Base-by-base conservation (phyloP, 2,113 vertebrate species). In the Henicopernis longicauda region DNA sequence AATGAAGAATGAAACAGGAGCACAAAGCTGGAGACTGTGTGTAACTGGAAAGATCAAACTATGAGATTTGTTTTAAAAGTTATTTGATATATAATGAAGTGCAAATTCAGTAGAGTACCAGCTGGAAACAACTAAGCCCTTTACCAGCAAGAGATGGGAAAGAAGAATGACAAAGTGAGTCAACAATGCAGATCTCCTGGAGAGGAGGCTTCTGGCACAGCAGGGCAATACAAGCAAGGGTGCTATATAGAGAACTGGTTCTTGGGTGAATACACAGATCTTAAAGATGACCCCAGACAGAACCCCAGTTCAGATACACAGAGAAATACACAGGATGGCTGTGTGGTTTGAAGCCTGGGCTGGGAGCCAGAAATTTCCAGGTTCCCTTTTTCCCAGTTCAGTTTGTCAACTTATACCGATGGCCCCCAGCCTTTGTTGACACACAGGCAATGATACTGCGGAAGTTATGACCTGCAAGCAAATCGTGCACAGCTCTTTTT, bases 301-400 rank as follows among this genome's bases (percentile, higher is more conserved):
- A 91, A 85, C 49, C 26, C 15, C 58, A 72, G 62, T 45, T 90
- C 70, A 94, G 63, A 82, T 34, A 73, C 63, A 50, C 58, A 61
- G 65, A 69, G 73, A 67, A 91, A 73, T 27, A 66, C 55, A 83
- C 58, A 85, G 84, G 70, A 47, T 44, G 81, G 54, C 78, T 50
- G 50, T 73, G 50, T 63, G 78, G 66, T 95, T 95, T 87, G 71
- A 91, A 94, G 81, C 52, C 78, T 82, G 82, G 91, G 86, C 93
- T 85, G 49, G 22, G 8, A 85, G 84, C 91, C 93, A 90, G 59
- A 9, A 73, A 67, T 71, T 91, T 88, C 67, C 90, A 86, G 45
- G 83, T 93, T 94, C 71, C 55, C 54, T 82, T 93, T 91, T 73
- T 62, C 93, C 42, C 82, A 31, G 45, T 59, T 87, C 38, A 45